Base-by-base conservation (phyloP, 2,797 vertebrate genomes). In the Danio jaintianensis region DNA sequence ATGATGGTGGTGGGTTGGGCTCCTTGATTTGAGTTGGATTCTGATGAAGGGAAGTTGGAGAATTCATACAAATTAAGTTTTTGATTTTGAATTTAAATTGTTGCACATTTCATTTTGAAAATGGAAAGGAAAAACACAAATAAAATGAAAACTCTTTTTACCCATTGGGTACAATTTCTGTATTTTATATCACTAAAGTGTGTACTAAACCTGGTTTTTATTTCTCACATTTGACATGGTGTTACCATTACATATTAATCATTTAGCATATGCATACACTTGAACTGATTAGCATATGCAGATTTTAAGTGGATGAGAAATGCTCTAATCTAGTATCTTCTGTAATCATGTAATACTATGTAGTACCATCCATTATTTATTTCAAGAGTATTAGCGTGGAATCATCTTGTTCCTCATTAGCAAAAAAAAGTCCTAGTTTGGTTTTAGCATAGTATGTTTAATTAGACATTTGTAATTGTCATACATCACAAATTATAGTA, bases 81-180 rank as follows among this genome's bases (percentile, higher is more conserved):
- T 87, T 88, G 83, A 61, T 66, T 87, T 73, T 56, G 48, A 84
- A 80, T 86, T 82, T 75, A 80, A 82, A 82, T 84, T 71, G 79
- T 87, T 82, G 91, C 89, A 91, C 82, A 91, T 92, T 94, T 94
- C 91, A 92, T 86, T 88, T 92, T 89, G 91, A 91, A 93, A 93
- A 92, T 88, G 62, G 63, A 91, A 89, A 88, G 62, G 62, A 93
- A 93, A 94, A 94, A 93, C 89, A 86, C 68, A 72, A 95, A 94
- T 94, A 94, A 95, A 95, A 29, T 1, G 89, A 84, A 87, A 84
- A 91, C 93, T 91, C 79, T 92, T 92, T 90, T 77, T 87, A 83
- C 20, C 48, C 53, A 20, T 20, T 80, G 83, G 80, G 78, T 79
- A 43, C 67, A 47, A n/a, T 68, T 53, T 75, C 6, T 59, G 43